These are phyloP conservation scores for Oryzias celebensis DNA, from an alignment of 2,113 vertebrate species.

Conservation along the genomic window DNA sequence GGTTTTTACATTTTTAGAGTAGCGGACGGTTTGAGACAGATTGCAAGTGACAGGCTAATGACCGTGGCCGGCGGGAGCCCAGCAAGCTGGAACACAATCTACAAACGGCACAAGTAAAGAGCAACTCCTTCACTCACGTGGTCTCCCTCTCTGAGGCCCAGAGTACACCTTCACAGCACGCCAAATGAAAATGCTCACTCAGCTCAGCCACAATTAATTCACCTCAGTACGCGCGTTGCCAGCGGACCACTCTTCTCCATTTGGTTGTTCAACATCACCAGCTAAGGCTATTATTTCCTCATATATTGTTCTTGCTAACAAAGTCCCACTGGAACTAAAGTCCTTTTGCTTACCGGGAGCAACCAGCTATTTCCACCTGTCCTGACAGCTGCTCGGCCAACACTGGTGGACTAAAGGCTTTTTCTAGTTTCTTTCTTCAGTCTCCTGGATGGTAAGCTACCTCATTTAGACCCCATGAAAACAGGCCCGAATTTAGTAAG, in stretches of 20 bases:
- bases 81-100: conserved; percentile 49
- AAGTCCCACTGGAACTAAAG: conserved; percentile 33
- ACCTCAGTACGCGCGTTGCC: conserved; percentile 18
- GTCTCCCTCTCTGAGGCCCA: conserved; percentile 6
- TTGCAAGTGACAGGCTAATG: conserved; percentile 70
- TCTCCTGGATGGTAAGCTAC: conserved; percentile 27
- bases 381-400: conserved; percentile 32
- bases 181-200: conserved; percentile 27
- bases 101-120: conserved; percentile 32
- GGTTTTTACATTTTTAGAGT: conserved; percentile 13
- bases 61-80: conserved; percentile 36
- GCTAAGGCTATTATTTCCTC: conserved; percentile 26
- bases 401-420: conserved; percentile 28
- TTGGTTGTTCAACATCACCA: conserved; percentile 17
- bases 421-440: conserved; percentile 26
- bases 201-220: conserved; percentile 44
- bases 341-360: conserved; percentile 34
- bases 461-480: conserved; percentile 38
- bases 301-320: conserved; percentile 25
- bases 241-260: conserved; percentile 18
- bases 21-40: conserved; percentile 47
- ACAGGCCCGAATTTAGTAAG: not conserved
- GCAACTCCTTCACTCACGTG: conserved; percentile 17
- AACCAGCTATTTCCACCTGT: conserved; percentile 20
- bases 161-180: conserved; percentile 17